Conservation (phyloP, 2,113 vertebrate species). For the Dasypus novemcinctus region DNA sequence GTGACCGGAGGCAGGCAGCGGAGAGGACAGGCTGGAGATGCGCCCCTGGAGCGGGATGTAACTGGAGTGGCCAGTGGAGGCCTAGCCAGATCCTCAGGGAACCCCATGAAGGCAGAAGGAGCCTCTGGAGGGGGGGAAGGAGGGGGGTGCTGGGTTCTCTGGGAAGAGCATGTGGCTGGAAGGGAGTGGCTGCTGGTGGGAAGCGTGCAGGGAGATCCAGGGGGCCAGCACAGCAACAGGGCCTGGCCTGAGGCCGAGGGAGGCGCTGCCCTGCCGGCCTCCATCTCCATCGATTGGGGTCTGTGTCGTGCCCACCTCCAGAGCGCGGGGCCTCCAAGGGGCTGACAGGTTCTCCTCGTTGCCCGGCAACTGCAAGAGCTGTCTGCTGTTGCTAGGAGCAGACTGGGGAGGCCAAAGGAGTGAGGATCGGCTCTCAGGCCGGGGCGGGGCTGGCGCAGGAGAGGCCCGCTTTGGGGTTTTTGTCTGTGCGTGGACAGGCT, state of each 20-base stretch:
- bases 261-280: not conserved
- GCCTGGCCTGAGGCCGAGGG: not conserved
- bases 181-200: not conserved
- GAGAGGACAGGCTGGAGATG: not conserved
- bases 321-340: conserved; percentile 66
- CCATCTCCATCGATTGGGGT: conserved; percentile 28
- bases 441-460: not conserved
- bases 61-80: not conserved
- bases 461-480: not conserved
- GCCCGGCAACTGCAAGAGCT: conserved; percentile 74
- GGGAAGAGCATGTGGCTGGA: not conserved
- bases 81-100: not conserved
- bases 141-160: not conserved
- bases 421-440: conserved; percentile 41
- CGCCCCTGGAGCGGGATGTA: not conserved
- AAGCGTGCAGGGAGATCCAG: not conserved
- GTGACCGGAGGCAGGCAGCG: not conserved
- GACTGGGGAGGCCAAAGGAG: conserved; percentile 60
- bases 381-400: conserved; percentile 78
- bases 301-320: conserved; percentile 58
- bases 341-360: conserved; percentile 73
- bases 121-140: not conserved
- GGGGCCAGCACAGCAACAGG: no score
- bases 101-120: not conserved
- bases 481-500: not conserved